These are phyloP conservation scores for Hoplostethus atlanticus DNA, from an alignment of 2,797 vertebrate species.

Conservation along the genomic window DNA sequence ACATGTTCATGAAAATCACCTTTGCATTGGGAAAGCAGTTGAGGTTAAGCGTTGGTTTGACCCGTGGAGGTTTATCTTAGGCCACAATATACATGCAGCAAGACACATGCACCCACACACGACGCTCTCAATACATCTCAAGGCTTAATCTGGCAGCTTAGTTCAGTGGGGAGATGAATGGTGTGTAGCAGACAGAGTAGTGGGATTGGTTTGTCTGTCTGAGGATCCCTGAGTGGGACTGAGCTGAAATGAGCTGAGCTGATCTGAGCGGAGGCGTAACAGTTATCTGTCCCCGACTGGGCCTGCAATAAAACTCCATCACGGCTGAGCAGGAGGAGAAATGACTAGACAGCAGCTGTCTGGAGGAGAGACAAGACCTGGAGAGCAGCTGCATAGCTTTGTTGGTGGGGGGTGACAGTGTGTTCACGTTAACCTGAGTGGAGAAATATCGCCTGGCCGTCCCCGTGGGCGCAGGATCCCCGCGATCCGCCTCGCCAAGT, in stretches of 20 bases:
- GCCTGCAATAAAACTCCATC: slow-evolving; percentile 57
- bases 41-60: slow-evolving; percentile 6
- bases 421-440: slow-evolving; percentile 42
- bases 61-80: not conserved
- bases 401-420: slow-evolving; percentile 3
- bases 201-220: slow-evolving; percentile 53
- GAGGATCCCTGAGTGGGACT: slow-evolving; percentile 59
- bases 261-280: slow-evolving; percentile 62
- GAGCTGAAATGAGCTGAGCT: slow-evolving; percentile 51
- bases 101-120: slow-evolving; percentile 31
- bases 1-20: not conserved
- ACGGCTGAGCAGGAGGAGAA: slow-evolving; percentile 51
- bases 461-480: slow-evolving; percentile 13
- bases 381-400: slow-evolving; percentile 46
- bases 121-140: not conserved
- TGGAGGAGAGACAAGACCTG: slow-evolving; percentile 45
- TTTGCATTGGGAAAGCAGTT: not conserved
- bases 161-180: slow-evolving; percentile 55
- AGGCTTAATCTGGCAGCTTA: slow-evolving; percentile 40
- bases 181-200: slow-evolving; percentile 64
- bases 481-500: slow-evolving; percentile 42
- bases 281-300: slow-evolving; percentile 61
- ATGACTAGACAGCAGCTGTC: slow-evolving; percentile 62
- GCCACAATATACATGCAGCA: slow-evolving; percentile 14
- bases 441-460: slow-evolving; percentile 6